These are phyloP conservation scores for Acrobeloides nanus DNA, from an alignment of 2,888 invertebrate species.

Conservation along the genomic window DNA sequence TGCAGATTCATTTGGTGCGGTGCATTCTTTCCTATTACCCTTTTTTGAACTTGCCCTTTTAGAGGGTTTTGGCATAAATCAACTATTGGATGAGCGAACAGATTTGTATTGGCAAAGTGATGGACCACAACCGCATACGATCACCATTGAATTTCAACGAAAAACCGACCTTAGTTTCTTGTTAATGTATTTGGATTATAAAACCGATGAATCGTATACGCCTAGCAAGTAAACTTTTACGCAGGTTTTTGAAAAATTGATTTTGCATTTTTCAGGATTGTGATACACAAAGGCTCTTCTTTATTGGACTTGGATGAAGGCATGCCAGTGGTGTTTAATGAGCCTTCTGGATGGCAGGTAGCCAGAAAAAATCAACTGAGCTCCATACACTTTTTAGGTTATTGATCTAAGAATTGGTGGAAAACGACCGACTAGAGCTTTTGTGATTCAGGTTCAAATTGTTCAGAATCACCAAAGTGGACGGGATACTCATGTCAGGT, in stretches of 20 bases:
- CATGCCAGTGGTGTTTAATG: conserved; percentile 57
- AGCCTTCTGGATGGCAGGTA: conserved; percentile 92
- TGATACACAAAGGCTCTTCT: conserved; percentile 33
- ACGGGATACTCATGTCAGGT: no score
- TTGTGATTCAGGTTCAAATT: conserved; percentile 91
- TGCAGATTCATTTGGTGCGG: no score
- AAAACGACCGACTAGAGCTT: conserved; percentile 72
- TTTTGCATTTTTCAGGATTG: conserved; percentile 25
- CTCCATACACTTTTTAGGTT: conserved; percentile 15
- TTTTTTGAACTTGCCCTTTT: neutral
- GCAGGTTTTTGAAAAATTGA: neutral
- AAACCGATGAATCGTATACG: conserved; percentile 96
- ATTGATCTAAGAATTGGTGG: conserved; percentile 34
- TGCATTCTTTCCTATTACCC: no score
- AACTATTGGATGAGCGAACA: conserved; percentile 83
- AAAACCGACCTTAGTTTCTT: conserved; percentile 83
- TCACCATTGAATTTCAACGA: conserved; percentile 66
- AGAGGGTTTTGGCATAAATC: conserved; percentile 91
- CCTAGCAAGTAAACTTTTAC: conserved; percentile 67
- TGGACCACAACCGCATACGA: conserved; percentile 91
- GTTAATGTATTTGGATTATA: conserved; percentile 93
- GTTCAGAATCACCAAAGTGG: conserved; percentile 98
- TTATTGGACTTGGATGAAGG: conserved; percentile 37
- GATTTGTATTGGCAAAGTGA: conserved; percentile 99
- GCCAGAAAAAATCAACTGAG: neutral